phyloP scores from a whole-genome alignment of 2,888 invertebrate genomes.

The Nesidiocoris tenuis region DNA sequence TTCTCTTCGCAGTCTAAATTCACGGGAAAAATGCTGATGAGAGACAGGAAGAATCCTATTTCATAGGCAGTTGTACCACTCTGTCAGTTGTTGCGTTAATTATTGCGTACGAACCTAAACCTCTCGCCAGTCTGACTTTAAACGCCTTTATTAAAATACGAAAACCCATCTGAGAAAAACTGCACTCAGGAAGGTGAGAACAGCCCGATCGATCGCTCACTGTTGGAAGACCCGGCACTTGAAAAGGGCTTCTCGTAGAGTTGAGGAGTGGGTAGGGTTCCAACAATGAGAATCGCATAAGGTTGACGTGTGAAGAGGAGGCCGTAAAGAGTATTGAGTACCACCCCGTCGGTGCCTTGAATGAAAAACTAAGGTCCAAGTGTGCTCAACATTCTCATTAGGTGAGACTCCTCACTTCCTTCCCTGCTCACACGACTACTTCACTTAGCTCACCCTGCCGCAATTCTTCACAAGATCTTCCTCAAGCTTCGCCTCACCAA shows the following conservation, averaged over 20 bases:
- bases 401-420: slow-evolving; percentile 14
- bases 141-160: too few species aligned
- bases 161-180: too few species aligned
- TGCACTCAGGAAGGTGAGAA: not conserved
- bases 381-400: slow-evolving; percentile 40
- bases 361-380: slow-evolving; percentile 40
- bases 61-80: too few species aligned
- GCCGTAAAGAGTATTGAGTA: slow-evolving; percentile 11
- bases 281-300: not conserved
- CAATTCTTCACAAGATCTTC: not conserved
- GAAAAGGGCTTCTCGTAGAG: not conserved
- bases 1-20: too few species aligned
- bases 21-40: too few species aligned
- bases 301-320: slow-evolving; percentile 28
- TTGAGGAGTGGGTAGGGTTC: not conserved
- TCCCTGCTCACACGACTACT: not conserved
- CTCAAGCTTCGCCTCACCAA: not conserved
- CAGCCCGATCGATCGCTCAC: not conserved
- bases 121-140: too few species aligned
- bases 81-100: too few species aligned
- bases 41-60: too few species aligned
- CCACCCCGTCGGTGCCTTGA: slow-evolving; percentile 21
- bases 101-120: too few species aligned
- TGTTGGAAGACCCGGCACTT: not conserved
- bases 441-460: not conserved